Base-by-base conservation (phyloP, 2,888 invertebrate species). In the Diabrotica balteata region DNA sequence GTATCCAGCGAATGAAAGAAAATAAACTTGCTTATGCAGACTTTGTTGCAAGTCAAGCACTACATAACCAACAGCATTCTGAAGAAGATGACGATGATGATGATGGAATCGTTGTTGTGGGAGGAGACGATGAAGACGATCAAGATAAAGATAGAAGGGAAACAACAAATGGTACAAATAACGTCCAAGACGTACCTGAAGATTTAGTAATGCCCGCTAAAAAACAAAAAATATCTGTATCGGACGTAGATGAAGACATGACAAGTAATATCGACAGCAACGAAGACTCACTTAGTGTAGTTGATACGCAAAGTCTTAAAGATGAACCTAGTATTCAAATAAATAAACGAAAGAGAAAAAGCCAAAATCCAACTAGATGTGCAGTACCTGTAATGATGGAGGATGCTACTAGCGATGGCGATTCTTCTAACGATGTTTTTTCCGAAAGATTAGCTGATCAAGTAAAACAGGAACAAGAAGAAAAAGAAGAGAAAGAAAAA, bases 341-440 rank as follows among this genome's bases (percentile, higher is more conserved):
- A n/a, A 90, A 88, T 78, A 92, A 92, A 79, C 87, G 95, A 64
- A 96, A 96, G 83, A 87, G 96, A 44, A 96, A 96, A 85, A 95
- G 91, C 77, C 90, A 93, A 76, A 95, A 96, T 81, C 96, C 96
- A 0, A 94, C 92, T 1, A 88, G 93, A 71, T 91, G 94, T 80
- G 90, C 93, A n/a, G 84, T 89, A 58, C 85, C 88, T 43, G 81
- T 85, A 50, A 84, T 86, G 68, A 84, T 86, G 68, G 87, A 88
- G 54, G 87, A 88, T 63, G 86, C 87, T 64, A 79, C 76, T 51
- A 89, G 88, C 54, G 89, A 90, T 75, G 88, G 88, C 10, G 89
- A 89, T 73, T 89, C 88, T 8, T 88, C 88, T 7, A 88, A 86
- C 76, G 89, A 89, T 78, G 83, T 83, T 52, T 85, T 84, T 72